Evolutionary conservation across 2,888 invertebrate species (phyloP), one percentile per base, ranked within the genome.

Genomic region (Philonicus albiceps): DNA sequence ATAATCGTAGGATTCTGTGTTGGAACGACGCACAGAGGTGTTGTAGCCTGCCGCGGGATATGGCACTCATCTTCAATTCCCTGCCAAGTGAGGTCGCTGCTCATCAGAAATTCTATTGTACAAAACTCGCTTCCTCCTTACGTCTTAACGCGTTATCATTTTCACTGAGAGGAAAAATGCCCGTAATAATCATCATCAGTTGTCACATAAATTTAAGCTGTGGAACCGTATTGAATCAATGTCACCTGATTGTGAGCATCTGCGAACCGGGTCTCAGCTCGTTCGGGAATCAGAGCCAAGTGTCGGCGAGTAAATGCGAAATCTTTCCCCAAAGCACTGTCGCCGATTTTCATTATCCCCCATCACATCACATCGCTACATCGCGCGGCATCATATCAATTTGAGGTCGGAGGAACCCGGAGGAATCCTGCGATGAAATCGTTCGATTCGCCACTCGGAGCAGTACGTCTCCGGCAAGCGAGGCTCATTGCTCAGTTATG

Each of bases 201-300:
- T 80, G 80, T 80, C 80, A 80, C 31, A 53, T 53, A 80, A 80
- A 80, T 80, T 80, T 80, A 55, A 80, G 22, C 30, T 31, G 80
- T n/a, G 30, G n/a, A 53, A 80, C 30, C 49, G n/a, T 53, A 80
- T 80, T 40, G 76, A 37, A 80, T 53, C 80, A 80, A 31, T 80
- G 80, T 53, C 53, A 31, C 53, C 53, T 53, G 53, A 53, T 80
- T 53, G 31, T 30, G 43, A 30, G 27, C 43, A 27, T 27, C 22
- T 49, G 34, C 30, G 22, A 1, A 30, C 16, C 27, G 3, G 27
- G 13, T 43, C 16, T 22, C 19, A 16, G 16, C 16, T 6, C 19
- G 16, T 53, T 55, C 80, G 16, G 30, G 27, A 55, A 30, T 49
- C 53, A 53, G 80, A 16, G 30, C 80, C 43, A 30, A 80, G 19